Base-by-base conservation (phyloP, 2,888 invertebrate genomes). In the Odontocolon sp. region DNA sequence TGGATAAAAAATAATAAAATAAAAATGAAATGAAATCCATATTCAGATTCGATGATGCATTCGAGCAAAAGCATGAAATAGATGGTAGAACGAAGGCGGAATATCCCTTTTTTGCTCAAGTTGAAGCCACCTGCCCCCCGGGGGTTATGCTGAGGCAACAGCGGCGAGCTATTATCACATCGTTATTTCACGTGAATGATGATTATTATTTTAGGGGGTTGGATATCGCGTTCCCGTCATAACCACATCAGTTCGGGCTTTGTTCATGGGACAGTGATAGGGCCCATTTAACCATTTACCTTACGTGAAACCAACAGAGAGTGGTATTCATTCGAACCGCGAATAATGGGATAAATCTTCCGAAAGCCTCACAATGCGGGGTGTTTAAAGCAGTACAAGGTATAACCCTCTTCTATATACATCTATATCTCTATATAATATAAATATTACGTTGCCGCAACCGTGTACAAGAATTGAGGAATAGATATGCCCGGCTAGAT, bases 171-270 rank as follows among this genome's bases (percentile, higher is more conserved):
- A 85, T 86, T 85, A 85, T 85, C 86, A 67, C 70, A 82, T 84
- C 81, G 79, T 80, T 79, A 80, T 81, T 81, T 75, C 80, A 77
- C 77, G 71, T 68, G 76, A 80, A 80, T 76, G 72, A 79, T 77
- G 57, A 82, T 84, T 80, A 80, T 83, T 71, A 83, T 84, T 79
- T 77, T 81, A 71, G 45, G 52, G 66, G 74, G 74, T 67, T 80
- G 74, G 86, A 85, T 88, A 88, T 89, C 89, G 84, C 87, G 86
- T 89, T 89, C 87, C 88, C 88, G 88, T 89, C 88, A 88, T 87
- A 87, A 87, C 85, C 87, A 88, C 84, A 86, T 89, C 88, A 87
- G 85, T 80, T 79, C 81, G 66, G 63, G 85, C 82, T 83, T 89
- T 89, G 88, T 89, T 84, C 86, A 82, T 82, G 82, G 84, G 87